Evolutionary conservation across 2,113 vertebrate species (phyloP), one percentile per base, ranked within the genome.

Genomic region (Symphodus melops): DNA sequence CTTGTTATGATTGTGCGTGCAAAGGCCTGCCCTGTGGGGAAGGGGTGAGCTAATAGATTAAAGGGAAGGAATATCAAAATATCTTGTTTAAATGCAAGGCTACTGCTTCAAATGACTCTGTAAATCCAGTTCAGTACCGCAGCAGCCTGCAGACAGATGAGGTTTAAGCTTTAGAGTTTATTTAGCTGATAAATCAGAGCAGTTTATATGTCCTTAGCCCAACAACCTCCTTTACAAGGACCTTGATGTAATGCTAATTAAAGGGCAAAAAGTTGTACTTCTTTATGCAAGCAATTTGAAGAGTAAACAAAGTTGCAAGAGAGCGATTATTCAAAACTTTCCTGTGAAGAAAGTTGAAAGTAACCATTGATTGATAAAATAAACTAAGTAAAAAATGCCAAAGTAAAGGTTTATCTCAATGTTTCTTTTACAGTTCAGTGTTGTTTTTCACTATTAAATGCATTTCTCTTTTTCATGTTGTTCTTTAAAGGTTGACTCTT

Each of bases 31-130:
- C 77, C 68, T 9, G 0, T 60, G 66, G 84, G 74, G 58, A 19
- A 53, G 23, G 12, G 77, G 55, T 61, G 70, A 39, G 71, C 52
- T 88, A 83, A 84, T 69, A 85, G 53, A 82, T 75, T 66, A 84
- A 79, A 85, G 56, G n/a, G 71, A 65, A 69, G 68, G 57, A 72
- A 67, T 41, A 70, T 5, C 51, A 66, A 77, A 72, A 52, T 64
- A 77, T 77, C 7, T 20, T 16, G 37, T 23, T 49, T 36, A 63
- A 42, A 12, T 69, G n/a, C 9, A 3, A 60, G n/a, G 58, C 19
- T 53, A 57, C 51, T 54, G 60, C 28, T 59, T 36, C 23, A 44
- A 71, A 52, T 53, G 55, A 49, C 28, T 9, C 1, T 59, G 68
- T 28, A 33, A 46, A 54, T 48, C 48, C 49, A 39, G n/a, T 7